Conservation (phyloP, 2,797 vertebrate species). For the Varecia variegata region DNA sequence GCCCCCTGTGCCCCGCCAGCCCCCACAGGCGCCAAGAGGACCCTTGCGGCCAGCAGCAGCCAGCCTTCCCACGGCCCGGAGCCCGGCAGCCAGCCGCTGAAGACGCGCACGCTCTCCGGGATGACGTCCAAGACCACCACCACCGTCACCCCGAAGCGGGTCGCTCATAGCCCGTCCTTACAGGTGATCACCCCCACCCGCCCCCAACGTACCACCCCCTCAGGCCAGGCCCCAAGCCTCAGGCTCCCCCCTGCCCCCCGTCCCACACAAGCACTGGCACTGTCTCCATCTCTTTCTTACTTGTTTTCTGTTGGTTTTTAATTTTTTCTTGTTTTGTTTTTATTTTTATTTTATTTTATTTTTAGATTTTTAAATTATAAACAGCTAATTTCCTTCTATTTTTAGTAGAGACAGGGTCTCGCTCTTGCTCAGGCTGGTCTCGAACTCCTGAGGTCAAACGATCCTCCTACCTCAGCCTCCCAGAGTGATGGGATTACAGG, state of each 20-base stretch:
- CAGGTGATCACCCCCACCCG: conserved; percentile 85
- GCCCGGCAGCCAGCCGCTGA: conserved; percentile 82
- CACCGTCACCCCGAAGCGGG: conserved; percentile 87
- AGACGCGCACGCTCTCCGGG: conserved; percentile 90
- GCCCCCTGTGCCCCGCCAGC: conserved; percentile 75
- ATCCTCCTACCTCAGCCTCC: no score
- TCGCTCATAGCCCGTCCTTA: conserved; percentile 93
- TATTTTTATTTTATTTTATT: not conserved
- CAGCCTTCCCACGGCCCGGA: conserved; percentile 82
- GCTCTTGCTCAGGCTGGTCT: no score
- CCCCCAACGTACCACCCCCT: not conserved
- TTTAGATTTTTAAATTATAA: no score
- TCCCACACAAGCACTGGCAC: not conserved
- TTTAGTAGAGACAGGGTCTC: no score
- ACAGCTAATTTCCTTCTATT: no score
- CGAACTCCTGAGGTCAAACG: no score
- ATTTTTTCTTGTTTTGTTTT: not conserved
- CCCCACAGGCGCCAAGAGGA: conserved; percentile 81
- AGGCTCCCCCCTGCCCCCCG: not conserved
- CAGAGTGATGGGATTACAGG: no score
- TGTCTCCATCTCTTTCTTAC: not conserved
- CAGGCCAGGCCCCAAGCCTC: not conserved
- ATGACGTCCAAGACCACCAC: conserved; percentile 95
- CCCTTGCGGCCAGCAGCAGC: conserved; percentile 75
- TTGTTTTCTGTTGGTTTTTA: not conserved